These are phyloP conservation scores for Macroglossus sobrinus DNA, from an alignment of 2,113 vertebrate genomes.

Conservation along the genomic window DNA sequence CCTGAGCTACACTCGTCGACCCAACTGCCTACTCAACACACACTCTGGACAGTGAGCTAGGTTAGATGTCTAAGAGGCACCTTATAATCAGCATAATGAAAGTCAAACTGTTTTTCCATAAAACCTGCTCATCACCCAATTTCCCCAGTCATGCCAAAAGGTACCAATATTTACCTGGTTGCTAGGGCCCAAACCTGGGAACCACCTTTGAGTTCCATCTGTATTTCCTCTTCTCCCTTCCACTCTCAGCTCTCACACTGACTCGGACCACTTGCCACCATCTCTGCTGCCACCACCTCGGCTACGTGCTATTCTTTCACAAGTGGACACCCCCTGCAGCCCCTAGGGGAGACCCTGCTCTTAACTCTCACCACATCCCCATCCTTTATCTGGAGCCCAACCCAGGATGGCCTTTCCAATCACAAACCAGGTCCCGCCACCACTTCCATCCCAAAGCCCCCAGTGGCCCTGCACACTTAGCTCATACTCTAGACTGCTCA, in stretches of 20 bases:
- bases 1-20: neutral
- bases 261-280: neutral
- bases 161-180: neutral
- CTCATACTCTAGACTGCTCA: neutral
- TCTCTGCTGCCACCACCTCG: neutral
- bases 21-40: neutral
- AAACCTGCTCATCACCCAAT: neutral
- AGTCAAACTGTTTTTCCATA: neutral
- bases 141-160: neutral
- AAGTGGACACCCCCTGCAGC: accelerated
- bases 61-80: neutral
- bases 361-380: neutral
- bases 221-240: neutral
- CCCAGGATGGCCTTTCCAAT: neutral
- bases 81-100: neutral
- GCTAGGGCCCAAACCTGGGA: neutral
- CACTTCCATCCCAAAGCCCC: neutral
- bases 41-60: no score
- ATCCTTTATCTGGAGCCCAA: neutral
- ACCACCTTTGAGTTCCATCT: neutral
- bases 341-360: neutral
- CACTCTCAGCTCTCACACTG: neutral
- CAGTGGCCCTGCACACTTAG: neutral
- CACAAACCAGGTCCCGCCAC: neutral
- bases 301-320: no score